These are phyloP conservation scores for Brachionus sp. DNA, from an alignment of 1,140 invertebrate species.

Conservation along the genomic window DNA sequence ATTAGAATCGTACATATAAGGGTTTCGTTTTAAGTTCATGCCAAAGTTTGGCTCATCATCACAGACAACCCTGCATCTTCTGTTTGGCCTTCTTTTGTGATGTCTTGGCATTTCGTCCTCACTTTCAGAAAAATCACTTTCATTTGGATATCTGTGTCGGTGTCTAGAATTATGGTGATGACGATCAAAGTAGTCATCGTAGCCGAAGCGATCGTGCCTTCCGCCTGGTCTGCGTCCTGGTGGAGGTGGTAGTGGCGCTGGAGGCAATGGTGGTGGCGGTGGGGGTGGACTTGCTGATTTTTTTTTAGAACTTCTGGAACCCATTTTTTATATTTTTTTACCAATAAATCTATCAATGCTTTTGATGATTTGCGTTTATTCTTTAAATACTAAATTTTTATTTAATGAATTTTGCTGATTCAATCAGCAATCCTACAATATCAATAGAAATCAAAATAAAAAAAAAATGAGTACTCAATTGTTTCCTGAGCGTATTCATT, in stretches of 20 bases:
- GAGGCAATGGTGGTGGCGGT: background rate
- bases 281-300: background rate
- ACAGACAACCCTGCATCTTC: background rate
- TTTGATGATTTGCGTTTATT: background rate
- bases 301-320: background rate
- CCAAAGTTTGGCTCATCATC: background rate
- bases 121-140: background rate
- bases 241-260: background rate
- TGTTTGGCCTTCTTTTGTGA: background rate
- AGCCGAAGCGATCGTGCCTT: background rate
- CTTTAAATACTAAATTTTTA: conserved; percentile 10
- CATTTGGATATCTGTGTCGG: background rate
- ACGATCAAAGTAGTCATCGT: background rate
- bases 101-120: conserved; percentile 1
- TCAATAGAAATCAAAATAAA: background rate
- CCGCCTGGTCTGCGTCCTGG: background rate
- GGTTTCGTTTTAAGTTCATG: background rate
- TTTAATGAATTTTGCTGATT: background rate
- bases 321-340: background rate
- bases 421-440: background rate
- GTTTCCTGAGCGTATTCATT: background rate
- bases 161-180: background rate
- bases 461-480: background rate
- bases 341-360: background rate
- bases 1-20: background rate